Conservation (phyloP, 1,140 invertebrate genomes). For the Halyomorpha halys region DNA sequence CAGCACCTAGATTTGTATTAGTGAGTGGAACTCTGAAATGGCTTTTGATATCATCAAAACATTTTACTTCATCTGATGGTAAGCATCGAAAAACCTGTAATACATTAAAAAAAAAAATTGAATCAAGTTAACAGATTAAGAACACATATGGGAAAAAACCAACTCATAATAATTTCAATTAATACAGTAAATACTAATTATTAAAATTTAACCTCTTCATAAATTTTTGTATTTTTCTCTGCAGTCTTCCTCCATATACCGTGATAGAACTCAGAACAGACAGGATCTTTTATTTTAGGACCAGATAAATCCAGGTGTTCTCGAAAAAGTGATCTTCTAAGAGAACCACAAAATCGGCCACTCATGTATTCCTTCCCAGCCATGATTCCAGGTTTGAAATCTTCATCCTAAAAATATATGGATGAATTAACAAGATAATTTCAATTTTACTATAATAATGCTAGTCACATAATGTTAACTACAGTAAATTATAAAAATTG, state of each 20-base stretch:
- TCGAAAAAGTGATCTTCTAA: constrained; percentile 75
- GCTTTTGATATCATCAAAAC: constrained; percentile 57
- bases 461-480: background rate
- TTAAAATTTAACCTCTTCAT: constrained; percentile 59
- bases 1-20: constrained; percentile 53
- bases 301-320: constrained; percentile 69
- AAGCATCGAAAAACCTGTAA: constrained; percentile 65
- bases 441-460: background rate
- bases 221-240: constrained; percentile 69
- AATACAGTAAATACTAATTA: too few relatives aligned
- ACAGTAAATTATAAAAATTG: background rate
- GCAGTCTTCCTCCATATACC: constrained; percentile 70
- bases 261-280: constrained; percentile 65
- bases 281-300: constrained; percentile 57
- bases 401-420: constrained; percentile 55
- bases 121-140: too few relatives aligned
- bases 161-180: too few relatives aligned
- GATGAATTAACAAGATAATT: too few relatives aligned
- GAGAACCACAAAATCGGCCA: constrained; percentile 72
- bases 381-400: constrained; percentile 68
- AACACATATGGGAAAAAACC: too few relatives aligned
- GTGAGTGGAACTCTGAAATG: constrained; percentile 39
- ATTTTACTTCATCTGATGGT: constrained; percentile 65
- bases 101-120: too few relatives aligned
- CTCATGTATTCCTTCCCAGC: constrained; percentile 65